Conservation (phyloP, 2,797 vertebrate species). For the Tolypeutes matacus region DNA sequence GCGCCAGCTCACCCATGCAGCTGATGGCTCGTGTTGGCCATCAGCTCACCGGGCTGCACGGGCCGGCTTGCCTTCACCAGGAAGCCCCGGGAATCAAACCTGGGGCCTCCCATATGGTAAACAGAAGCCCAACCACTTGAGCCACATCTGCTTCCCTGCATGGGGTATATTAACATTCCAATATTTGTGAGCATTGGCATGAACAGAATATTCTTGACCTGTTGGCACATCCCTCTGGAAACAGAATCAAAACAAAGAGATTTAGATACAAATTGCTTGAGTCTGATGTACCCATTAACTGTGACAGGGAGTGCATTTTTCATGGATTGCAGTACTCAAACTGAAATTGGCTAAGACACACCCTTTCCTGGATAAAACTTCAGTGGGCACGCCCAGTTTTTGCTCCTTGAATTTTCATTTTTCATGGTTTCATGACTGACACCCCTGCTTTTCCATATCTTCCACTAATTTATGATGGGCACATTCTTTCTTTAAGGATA, state of each 20-base stretch:
- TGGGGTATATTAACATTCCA: neutral
- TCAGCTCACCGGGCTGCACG: too few relatives aligned
- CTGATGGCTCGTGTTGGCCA: too few relatives aligned
- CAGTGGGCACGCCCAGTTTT: neutral
- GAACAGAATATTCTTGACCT: neutral
- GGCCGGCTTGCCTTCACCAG: too few relatives aligned
- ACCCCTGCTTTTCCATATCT: neutral
- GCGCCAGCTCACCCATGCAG: too few relatives aligned
- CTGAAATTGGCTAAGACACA: neutral
- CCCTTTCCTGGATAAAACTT: neutral
- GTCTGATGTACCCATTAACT: neutral
- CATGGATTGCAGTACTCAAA: neutral
- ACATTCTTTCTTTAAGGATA: slow-evolving; percentile 16
- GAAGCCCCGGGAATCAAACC: too few relatives aligned
- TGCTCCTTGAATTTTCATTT: slow-evolving; percentile 41
- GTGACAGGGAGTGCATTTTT: neutral
- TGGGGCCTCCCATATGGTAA: too few relatives aligned
- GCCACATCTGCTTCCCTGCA: neutral
- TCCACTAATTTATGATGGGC: slow-evolving; percentile 17
- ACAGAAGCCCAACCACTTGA: too few relatives aligned
- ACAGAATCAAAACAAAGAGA: slow-evolving; percentile 19
- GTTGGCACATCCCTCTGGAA: neutral
- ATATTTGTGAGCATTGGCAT: neutral
- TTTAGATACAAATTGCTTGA: neutral
- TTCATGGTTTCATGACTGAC: neutral